Base-by-base conservation (phyloP, 2,888 invertebrate species). In the Caenorhabditis wallacei region DNA sequence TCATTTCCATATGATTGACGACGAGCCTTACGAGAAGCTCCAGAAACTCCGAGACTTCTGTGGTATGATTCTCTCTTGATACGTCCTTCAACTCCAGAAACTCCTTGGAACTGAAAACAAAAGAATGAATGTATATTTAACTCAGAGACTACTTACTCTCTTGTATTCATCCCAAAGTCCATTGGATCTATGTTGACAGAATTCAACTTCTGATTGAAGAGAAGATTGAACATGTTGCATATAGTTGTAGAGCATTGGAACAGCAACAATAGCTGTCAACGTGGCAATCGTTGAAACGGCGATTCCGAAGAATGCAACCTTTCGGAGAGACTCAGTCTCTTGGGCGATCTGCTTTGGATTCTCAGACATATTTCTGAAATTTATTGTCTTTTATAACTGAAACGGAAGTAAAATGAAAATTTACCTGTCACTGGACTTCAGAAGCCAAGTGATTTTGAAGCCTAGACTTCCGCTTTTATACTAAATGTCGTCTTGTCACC, bases 241-340 rank as follows among this genome's bases (percentile, higher is more conserved):
- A 82, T 88, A 88, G 85, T 88, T 87, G 82, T 88, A 88, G 46
- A 88, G 70, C 87, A 88, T 86, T 43, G 88, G 88, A 13, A 88
- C 86, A 70, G 85, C 87, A 59, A 88, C 72, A 72, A 88, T 86
- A 22, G 87, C 87, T 13, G 87, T 85, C 74, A 88, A 54, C 16
- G 87, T 88, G 64, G 88, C 88, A 46, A 88, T 84, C 8, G 88
- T 88, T 30, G 87, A 87, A 59, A 88, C 81, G 68, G 87, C 86
- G 57, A 88, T 84, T 82, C 88, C 88, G 71, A 84, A 85, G 84
- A 85, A 85, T 35, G 85, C 85, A 30, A 85, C 79, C 76, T 84
- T 84, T 16, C 84, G 82, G 64, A 85, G 80, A 56, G 72, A 79
- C 75, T 85, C 85, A 13, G 85, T 82, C 74, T 85, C 85, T n/a